Evolutionary conservation across 2,888 invertebrate genomes (phyloP).

Genomic region (Plagiodera versicolora): DNA sequence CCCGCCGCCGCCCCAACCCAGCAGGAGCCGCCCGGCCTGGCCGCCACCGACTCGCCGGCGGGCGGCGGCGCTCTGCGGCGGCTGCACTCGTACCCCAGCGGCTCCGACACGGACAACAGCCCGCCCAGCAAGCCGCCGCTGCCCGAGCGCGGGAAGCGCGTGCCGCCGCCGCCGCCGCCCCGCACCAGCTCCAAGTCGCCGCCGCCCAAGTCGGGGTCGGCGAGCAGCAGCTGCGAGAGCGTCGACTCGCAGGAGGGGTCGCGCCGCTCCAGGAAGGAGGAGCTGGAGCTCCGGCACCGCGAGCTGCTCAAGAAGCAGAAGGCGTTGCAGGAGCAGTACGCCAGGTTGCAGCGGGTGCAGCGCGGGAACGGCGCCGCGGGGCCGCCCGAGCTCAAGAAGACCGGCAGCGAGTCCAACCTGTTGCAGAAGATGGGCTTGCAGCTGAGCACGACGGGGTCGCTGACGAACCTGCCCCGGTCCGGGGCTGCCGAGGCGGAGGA

Average conservation of each 20-base stretch:
- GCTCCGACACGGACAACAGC: constrained; percentile 79
- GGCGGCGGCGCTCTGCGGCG: constrained; percentile 72
- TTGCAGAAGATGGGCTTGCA: constrained; percentile 81
- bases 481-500: too few relatives aligned
- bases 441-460: constrained; percentile 62
- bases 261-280: constrained; percentile 67
- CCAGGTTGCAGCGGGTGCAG: constrained; percentile 84
- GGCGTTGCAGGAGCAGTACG: constrained; percentile 88
- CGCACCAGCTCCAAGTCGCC: constrained; percentile 87
- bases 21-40: constrained; percentile 53
- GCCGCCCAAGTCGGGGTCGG: too few relatives aligned
- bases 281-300: constrained; percentile 85
- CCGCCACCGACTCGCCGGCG: too few relatives aligned
- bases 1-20: constrained; percentile 53
- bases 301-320: constrained; percentile 86
- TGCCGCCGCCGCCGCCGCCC: constrained; percentile 92
- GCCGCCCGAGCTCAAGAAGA: constrained; percentile 75
- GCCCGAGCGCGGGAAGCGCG: constrained; percentile 76
- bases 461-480: constrained; percentile 64
- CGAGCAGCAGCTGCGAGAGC: constrained; percentile 74
- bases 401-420: constrained; percentile 85
- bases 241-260: constrained; percentile 74
- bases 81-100: constrained; percentile 83
- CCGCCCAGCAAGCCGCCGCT: constrained; percentile 81
- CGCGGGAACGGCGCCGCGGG: constrained; percentile 70